Evolutionary conservation across 1,140 invertebrate genomes (phyloP), one percentile per base, ranked within the genome.

Genomic region (Mizuhopecten yessoensis): DNA sequence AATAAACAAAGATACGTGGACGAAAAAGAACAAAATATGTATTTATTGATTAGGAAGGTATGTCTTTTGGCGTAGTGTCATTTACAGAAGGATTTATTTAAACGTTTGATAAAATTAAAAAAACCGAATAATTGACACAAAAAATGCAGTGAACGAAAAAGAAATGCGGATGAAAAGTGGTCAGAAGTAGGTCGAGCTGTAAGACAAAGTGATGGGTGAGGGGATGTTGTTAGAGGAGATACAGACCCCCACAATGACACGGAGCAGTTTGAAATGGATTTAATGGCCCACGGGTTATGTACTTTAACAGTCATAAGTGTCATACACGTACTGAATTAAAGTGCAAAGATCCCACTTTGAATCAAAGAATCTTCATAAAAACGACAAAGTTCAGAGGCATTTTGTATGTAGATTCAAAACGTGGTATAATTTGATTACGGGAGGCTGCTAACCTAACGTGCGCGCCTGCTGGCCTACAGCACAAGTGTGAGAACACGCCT

Each of bases 241-340:
- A 57, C 20, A 57, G 23, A 57, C 45, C 11, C 17, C n/a, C 29
- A 75, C n/a, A n/a, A n/a, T n/a, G n/a, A n/a, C n/a, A n/a, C n/a
- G 5, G 9, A n/a, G 29, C 57, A 75, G 5, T 5, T 75, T 75
- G 9, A 1, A 5, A 29, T 29, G 57, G 5, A 17, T 75, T 29
- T n/a, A 2, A 5, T 49, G 1, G 11, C 57, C n/a, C n/a, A 17
- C 17, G n/a, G 0, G 23, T 13, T n/a, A n/a, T 75, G 57, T 75
- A 75, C 57, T 75, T 75, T 75, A 75, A 0, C 57, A n/a, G n/a
- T 75, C 57, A 75, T 75, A 75, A 75, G 23, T 75, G 57, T 75
- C 57, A 29, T n/a, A 0, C n/a, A 29, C 29, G n/a, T 75, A 75
- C 57, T 5, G 23, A 75, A 29, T 1, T 29, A 1, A 75, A 75